Conservation (phyloP, 2,888 invertebrate genomes). For the Chromoteleia sp. region DNA sequence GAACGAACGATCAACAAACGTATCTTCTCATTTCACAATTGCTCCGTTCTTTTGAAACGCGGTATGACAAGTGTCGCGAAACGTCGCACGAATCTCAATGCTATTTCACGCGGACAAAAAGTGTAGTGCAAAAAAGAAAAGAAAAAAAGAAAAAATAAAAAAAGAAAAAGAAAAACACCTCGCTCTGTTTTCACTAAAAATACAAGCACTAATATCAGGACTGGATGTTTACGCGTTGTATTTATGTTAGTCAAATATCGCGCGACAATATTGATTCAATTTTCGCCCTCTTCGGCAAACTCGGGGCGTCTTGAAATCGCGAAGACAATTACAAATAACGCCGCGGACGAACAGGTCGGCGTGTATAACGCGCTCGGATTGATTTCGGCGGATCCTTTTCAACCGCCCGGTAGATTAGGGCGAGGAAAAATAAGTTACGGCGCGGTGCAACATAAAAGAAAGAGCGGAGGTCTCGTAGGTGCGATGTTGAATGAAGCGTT, state of each 20-base stretch:
- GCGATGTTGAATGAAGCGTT: slow-evolving; percentile 66
- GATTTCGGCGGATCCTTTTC: slow-evolving; percentile 40
- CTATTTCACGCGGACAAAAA: neutral
- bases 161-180: slow-evolving; percentile 18
- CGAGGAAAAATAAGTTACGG: slow-evolving; percentile 56
- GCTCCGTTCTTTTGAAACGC: no score
- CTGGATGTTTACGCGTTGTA: slow-evolving; percentile 4
- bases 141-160: no score
- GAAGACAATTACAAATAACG: slow-evolving; percentile 24
- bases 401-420: slow-evolving; percentile 31
- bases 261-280: slow-evolving; percentile 23
- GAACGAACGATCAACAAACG: no score
- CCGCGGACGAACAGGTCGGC: slow-evolving; percentile 10
- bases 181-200: slow-evolving; percentile 9
- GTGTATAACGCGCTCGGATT: slow-evolving; percentile 23
- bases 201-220: slow-evolving; percentile 4
- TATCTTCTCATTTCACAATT: no score
- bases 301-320: neutral
- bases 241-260: slow-evolving; percentile 20
- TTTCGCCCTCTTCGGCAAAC: no score
- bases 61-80: no score
- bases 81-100: no score
- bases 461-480: slow-evolving; percentile 42
- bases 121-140: no score
- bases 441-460: slow-evolving; percentile 42